phyloP scores from a whole-genome alignment of 2,888 invertebrate genomes.

The Nomada ruficornis region DNA sequence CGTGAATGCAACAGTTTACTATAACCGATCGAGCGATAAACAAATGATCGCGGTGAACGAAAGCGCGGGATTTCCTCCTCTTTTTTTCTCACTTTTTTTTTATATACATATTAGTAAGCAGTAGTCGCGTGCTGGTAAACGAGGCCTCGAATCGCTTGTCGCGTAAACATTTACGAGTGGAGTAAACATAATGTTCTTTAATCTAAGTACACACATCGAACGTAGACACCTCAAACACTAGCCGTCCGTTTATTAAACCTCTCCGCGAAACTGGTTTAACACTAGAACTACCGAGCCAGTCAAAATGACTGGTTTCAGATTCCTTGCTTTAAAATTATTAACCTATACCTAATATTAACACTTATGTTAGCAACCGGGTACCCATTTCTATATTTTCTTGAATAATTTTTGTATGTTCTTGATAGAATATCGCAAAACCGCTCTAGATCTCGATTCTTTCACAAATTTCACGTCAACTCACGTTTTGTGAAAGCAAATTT shows the following conservation, averaged over 20 bases:
- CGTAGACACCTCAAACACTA: slow-evolving; percentile 60
- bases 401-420: too few relatives aligned
- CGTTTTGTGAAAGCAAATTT: too few relatives aligned
- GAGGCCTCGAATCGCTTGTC: slow-evolving; percentile 76
- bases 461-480: too few relatives aligned
- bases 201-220: slow-evolving; percentile 70
- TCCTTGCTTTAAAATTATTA: too few relatives aligned
- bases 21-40: slow-evolving; percentile 40
- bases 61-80: slow-evolving; percentile 49
- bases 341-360: too few relatives aligned
- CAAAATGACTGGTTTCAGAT: too few relatives aligned
- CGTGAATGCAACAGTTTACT: slow-evolving; percentile 32
- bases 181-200: slow-evolving; percentile 79
- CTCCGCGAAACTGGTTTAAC: slow-evolving; percentile 37
- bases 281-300: too few relatives aligned
- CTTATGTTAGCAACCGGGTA: too few relatives aligned
- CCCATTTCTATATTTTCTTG: too few relatives aligned
- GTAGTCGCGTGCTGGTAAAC: slow-evolving; percentile 68
- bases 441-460: too few relatives aligned
- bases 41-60: slow-evolving; percentile 50
- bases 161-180: slow-evolving; percentile 78
- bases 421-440: too few relatives aligned
- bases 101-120: slow-evolving; percentile 33
- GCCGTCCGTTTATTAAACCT: slow-evolving; percentile 61
- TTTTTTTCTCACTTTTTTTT: background rate